Percentiles rank a stretch among this genome's conserved stretches.
phyloP scores from a whole-genome alignment of 2,888 invertebrate genomes.

The Galeopsomyia nigrocyanea region DNA sequence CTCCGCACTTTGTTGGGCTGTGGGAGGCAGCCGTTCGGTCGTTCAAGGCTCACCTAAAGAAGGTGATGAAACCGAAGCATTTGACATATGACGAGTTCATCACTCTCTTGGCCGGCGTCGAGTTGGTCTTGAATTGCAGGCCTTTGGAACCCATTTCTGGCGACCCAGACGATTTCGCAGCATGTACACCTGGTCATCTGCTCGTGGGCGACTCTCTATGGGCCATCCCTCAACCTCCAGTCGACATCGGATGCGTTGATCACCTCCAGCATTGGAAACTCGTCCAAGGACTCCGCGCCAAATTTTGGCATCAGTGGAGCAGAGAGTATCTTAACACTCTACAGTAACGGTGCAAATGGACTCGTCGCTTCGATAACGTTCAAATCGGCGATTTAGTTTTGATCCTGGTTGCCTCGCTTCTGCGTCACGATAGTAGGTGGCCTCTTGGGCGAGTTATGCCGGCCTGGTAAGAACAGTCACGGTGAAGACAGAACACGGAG shows the following conservation, averaged over 20 bases:
- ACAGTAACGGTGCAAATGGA: no score
- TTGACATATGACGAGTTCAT: neutral
- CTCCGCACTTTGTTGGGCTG: neutral
- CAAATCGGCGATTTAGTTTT: neutral
- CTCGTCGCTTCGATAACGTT: no score
- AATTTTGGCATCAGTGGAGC: neutral
- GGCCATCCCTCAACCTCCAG: neutral
- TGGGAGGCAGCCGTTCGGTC: neutral
- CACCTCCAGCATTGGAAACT: neutral
- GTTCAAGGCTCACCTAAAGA: neutral
- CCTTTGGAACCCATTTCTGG: no score
- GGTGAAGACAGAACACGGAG: no score
- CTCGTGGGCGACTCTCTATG: neutral
- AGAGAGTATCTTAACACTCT: no score
- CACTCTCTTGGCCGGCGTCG: neutral
- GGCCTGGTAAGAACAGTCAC: no score
- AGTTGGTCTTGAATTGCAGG: neutral
- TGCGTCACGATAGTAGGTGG: no score
- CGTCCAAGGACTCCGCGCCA: neutral
- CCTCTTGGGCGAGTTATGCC: no score
- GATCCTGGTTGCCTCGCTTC: neutral
- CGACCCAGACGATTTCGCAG: no score
- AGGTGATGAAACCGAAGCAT: neutral
- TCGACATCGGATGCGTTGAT: neutral
- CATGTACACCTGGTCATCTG: neutral